These are phyloP conservation scores for Cephus runcator DNA, from an alignment of 2,888 invertebrate species.

Conservation along the genomic window DNA sequence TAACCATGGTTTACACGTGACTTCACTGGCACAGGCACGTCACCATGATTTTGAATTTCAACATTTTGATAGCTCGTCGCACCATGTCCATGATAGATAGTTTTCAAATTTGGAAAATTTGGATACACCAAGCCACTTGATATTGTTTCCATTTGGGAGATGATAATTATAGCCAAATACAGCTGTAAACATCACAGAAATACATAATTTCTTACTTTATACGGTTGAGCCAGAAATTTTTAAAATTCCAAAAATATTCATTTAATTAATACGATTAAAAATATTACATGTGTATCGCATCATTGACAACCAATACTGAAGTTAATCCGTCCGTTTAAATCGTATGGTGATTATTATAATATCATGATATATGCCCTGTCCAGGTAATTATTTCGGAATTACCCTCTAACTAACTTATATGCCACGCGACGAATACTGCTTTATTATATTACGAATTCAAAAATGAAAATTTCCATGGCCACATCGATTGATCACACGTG, in stretches of 20 bases:
- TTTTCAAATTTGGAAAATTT: constrained; percentile 46
- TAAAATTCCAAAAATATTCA: not conserved
- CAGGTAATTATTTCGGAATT: not conserved
- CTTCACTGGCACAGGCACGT: constrained; percentile 40
- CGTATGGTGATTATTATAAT: no score
- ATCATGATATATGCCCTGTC: no score
- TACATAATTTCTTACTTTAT: not conserved
- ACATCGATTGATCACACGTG: not conserved
- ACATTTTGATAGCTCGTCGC: constrained; percentile 59
- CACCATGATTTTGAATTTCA: constrained; percentile 45
- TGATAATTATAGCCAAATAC: constrained; percentile 30
- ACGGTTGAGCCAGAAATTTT: not conserved
- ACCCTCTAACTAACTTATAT: not conserved
- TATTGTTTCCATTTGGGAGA: constrained; percentile 45
- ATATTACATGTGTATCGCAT: no score
- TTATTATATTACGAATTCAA: not conserved
- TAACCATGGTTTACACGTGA: not conserved
- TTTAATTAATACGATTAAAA: not conserved
- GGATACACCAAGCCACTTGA: constrained; percentile 32
- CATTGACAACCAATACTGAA: no score
- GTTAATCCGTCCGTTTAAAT: no score
- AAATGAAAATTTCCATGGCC: not conserved
- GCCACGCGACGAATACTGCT: not conserved
- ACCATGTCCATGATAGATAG: constrained; percentile 52
- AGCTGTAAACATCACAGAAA: constrained; percentile 36